Evolutionary conservation across 2,797 vertebrate species (phyloP).

Genomic region (Myotis pilosus): DNA sequence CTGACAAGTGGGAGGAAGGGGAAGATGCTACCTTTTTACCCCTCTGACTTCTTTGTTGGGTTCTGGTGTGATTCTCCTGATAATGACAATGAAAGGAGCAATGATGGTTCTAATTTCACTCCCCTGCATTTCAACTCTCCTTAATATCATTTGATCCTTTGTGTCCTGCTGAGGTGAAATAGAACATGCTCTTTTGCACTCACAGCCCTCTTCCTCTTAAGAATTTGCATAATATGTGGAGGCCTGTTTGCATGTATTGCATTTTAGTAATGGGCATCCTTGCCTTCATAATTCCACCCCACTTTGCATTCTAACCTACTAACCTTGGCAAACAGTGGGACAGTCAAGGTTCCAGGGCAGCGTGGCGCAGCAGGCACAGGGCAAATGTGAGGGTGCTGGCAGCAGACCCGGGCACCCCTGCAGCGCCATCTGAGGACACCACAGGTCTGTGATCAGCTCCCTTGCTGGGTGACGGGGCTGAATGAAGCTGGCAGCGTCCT

Average conservation of each 20-base stretch:
- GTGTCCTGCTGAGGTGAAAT: conserved; percentile 80
- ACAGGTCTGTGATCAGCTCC: rapidly evolving
- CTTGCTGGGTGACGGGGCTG: rapidly evolving
- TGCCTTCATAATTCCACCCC: conserved; percentile 7
- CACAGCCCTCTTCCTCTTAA: conserved; percentile 56
- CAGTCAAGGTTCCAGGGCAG: background rate
- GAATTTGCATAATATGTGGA: conserved; percentile 73
- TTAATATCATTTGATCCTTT: conserved; percentile 81
- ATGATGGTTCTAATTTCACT: conserved; percentile 76
- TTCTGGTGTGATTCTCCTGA: conserved; percentile 20
- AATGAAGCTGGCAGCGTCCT: background rate
- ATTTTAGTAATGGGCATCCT: conserved; percentile 71
- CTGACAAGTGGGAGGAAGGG: background rate
- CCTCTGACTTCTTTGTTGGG: background rate
- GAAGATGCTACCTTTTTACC: background rate
- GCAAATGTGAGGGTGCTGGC: too few relatives aligned
- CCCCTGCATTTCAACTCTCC: conserved; percentile 76
- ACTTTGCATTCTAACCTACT: conserved; percentile 25
- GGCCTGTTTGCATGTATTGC: conserved; percentile 54
- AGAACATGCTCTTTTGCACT: conserved; percentile 39
- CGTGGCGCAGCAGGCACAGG: background rate
- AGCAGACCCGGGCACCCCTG: background rate
- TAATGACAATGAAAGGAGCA: conserved; percentile 70
- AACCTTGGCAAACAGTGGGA: background rate
- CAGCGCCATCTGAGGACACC: background rate